Evolutionary conservation across 2,113 vertebrate genomes (phyloP).

Genomic region (Toxotes chatareus): DNA sequence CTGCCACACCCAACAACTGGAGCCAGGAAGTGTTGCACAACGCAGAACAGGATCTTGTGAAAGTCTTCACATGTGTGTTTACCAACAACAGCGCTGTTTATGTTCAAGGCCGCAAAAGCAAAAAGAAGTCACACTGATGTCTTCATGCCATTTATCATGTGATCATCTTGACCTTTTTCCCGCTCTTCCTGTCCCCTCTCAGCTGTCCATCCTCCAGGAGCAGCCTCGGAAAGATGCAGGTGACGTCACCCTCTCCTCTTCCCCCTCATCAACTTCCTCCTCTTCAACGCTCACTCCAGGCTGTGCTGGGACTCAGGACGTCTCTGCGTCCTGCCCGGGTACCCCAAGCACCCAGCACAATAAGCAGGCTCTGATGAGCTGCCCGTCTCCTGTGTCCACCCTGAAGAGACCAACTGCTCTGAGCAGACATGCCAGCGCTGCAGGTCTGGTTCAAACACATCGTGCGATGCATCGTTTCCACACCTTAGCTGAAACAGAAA

Average conservation of each 20-base stretch:
- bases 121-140: neutral
- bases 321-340: constrained; percentile 69
- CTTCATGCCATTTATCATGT: neutral
- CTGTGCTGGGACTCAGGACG: constrained; percentile 43
- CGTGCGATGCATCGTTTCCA: neutral
- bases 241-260: constrained; percentile 58
- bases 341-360: constrained; percentile 67
- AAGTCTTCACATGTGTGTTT: constrained; percentile 71
- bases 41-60: constrained; percentile 76
- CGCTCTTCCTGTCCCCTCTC: constrained; percentile 13
- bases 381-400: constrained; percentile 82
- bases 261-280: neutral
- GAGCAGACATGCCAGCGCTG: constrained; percentile 93
- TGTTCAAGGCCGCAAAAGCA: neutral
- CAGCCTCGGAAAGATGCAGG: constrained; percentile 87
- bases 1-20: constrained; percentile 68
- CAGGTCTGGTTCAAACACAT: constrained; percentile 59
- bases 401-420: constrained; percentile 92
- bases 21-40: constrained; percentile 80
- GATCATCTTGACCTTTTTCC: neutral
- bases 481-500: neutral
- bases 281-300: constrained; percentile 43
- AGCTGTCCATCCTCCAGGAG: constrained; percentile 86
- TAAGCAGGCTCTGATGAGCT: constrained; percentile 72
- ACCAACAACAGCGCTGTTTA: constrained; percentile 29